phyloP scores from a whole-genome alignment of 2,888 invertebrate genomes.

The Neocrepidodera transversa region DNA sequence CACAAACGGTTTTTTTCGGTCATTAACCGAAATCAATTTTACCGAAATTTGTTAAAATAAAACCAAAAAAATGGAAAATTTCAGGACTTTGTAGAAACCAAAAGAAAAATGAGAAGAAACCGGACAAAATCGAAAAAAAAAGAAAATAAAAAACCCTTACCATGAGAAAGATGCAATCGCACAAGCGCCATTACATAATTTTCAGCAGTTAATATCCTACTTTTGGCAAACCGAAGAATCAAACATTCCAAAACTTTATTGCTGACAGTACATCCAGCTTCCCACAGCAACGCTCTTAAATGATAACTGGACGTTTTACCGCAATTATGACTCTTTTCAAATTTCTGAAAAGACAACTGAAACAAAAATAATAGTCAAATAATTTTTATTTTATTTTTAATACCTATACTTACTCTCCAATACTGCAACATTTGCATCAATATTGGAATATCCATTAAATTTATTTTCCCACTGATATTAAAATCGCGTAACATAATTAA shows the following conservation, averaged over 20 bases:
- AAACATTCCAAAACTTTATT: conserved; percentile 79
- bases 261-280: conserved; percentile 73
- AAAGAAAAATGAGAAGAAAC: no score
- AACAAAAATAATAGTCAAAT: background rate
- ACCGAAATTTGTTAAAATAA: no score
- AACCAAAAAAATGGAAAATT: no score
- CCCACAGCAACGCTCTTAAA: conserved; percentile 70
- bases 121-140: no score
- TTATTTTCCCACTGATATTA: conserved; percentile 69
- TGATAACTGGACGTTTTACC: conserved; percentile 70
- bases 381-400: background rate
- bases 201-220: conserved; percentile 66
- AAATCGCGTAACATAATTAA: conserved; percentile 73
- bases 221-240: conserved; percentile 71
- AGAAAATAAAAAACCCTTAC: no score
- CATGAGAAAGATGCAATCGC: conserved; percentile 69
- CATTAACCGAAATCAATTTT: no score
- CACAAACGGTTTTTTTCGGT: no score
- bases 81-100: no score
- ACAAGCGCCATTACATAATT: conserved; percentile 72
- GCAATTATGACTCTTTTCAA: conserved; percentile 63
- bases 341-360: conserved; percentile 68
- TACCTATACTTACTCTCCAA: conserved; percentile 64
- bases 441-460: conserved; percentile 67
- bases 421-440: conserved; percentile 71